Evolutionary conservation across 2,888 invertebrate species (phyloP).

Genomic region (Lamellibrachia columna): DNA sequence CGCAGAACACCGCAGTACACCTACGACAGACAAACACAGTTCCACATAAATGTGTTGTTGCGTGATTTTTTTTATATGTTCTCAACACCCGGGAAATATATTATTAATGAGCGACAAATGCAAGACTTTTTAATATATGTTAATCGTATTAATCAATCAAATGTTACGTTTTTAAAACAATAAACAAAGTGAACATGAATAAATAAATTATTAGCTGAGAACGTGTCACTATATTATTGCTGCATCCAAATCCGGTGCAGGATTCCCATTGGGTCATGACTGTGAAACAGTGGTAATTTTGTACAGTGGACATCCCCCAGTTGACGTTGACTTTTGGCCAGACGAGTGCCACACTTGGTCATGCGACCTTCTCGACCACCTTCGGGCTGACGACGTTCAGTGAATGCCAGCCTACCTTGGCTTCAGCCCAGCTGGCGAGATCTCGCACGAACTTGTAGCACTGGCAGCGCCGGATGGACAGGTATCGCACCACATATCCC

Average conservation of each 20-base stretch:
- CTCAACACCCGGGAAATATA: background rate
- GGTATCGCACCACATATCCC: background rate
- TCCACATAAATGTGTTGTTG: background rate
- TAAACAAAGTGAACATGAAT: background rate
- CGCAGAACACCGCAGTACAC: background rate
- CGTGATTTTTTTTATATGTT: background rate
- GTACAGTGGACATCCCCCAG: background rate
- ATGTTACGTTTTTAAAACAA: background rate
- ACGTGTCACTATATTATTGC: background rate
- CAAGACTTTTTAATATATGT: background rate
- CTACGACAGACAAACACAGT: background rate
- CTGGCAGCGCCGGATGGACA: background rate
- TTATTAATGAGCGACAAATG: background rate
- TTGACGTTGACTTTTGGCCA: background rate
- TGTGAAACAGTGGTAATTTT: background rate
- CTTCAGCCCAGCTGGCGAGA: conserved; percentile 5
- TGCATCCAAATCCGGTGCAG: background rate
- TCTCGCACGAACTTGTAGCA: conserved; percentile 5
- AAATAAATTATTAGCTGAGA: background rate
- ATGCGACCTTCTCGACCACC: background rate
- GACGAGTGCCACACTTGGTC: background rate
- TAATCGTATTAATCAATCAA: background rate
- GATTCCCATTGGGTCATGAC: background rate
- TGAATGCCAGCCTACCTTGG: background rate
- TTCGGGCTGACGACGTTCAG: background rate